phyloP scores from a whole-genome alignment of 2,888 invertebrate genomes.

The Clistopyga incitator region DNA sequence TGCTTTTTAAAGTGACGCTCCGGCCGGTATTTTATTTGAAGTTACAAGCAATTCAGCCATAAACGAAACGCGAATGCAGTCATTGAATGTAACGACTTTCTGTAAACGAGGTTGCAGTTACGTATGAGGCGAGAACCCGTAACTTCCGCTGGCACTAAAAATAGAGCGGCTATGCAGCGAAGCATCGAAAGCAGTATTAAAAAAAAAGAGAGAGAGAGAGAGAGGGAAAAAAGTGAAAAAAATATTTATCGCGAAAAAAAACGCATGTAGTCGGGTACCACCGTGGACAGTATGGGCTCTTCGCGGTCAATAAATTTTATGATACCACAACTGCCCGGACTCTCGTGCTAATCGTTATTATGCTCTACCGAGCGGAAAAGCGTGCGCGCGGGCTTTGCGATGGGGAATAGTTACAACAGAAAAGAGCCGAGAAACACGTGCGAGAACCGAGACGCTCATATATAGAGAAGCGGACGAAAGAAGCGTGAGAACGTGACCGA shows the following conservation, averaged over 20 bases:
- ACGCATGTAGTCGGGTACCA: slow-evolving; percentile 21
- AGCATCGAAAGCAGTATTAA: slow-evolving; percentile 7
- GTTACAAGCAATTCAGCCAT: slow-evolving; percentile 3
- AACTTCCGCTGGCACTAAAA: slow-evolving; percentile 31
- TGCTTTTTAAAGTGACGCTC: neutral
- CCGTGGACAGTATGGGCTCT: slow-evolving; percentile 40
- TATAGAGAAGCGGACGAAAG: neutral
- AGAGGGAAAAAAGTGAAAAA: neutral
- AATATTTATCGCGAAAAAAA: slow-evolving; percentile 25
- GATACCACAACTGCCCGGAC: slow-evolving; percentile 40
- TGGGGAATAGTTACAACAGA: neutral
- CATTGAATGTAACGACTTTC: slow-evolving; percentile 41
- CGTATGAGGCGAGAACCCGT: slow-evolving; percentile 31
- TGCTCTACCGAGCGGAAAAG: slow-evolving; percentile 57
- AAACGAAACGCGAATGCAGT: slow-evolving; percentile 30
- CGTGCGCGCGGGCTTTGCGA: neutral
- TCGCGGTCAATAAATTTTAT: slow-evolving; percentile 63
- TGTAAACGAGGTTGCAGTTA: slow-evolving; percentile 18
- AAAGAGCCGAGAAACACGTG: slow-evolving; percentile 18
- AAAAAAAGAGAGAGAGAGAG: slow-evolving; percentile 23
- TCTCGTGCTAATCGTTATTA: slow-evolving; percentile 56
- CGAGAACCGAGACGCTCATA: neutral
- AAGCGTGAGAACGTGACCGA: neutral
- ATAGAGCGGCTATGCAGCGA: slow-evolving; percentile 4
- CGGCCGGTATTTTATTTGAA: slow-evolving; percentile 1